Base-by-base conservation (phyloP, 2,888 invertebrate genomes). In the Synanthedon vespiformis region DNA sequence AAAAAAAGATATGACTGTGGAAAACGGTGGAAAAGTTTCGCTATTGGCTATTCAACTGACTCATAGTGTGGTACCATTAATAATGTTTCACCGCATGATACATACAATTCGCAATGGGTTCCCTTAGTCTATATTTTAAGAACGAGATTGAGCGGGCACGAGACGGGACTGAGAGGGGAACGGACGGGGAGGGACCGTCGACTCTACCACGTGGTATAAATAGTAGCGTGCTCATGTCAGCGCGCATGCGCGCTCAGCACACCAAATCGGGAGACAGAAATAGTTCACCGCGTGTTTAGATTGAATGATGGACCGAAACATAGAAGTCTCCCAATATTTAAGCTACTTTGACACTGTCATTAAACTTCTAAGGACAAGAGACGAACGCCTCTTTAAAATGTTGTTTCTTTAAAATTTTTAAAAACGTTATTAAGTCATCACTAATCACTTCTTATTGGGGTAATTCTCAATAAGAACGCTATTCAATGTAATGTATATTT, bases 191-290 rank as follows among this genome's bases (percentile, higher is more conserved):
- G 55, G 58, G 54, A 63, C 56, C 61, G 55, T 58, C 62, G 63
- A 61, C 62, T 59, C 63, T 59, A 74, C 77, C 79, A 79, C 79
- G 77, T 78, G 76, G 76, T 84, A 85, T 82, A 75, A 83, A 85
- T 85, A 85, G 83, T 69, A 71, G 75, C 77, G 65, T 60, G 74
- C 80, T 80, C 79, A 75, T 74, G 77, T 74, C 72, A 67, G 74
- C 66, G 59, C 60, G 61, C 59, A 34, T 44, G 66, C 71, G 14
- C 68, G 68, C 75, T 71, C 66, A 66, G 70, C 84, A 67, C 71
- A 72, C 85, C 85, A 80, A 83, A 85, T 85, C 61, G 80, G 85
- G 85, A 80, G 71, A 75, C 76, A 79, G 60, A 73, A 67, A 69
- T 71, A 66, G 34, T 34, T 34, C 34, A 65, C 59, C 61, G 61